phyloP scores from a whole-genome alignment of 2,888 invertebrate genomes.

The Eustalomyia histrio region DNA sequence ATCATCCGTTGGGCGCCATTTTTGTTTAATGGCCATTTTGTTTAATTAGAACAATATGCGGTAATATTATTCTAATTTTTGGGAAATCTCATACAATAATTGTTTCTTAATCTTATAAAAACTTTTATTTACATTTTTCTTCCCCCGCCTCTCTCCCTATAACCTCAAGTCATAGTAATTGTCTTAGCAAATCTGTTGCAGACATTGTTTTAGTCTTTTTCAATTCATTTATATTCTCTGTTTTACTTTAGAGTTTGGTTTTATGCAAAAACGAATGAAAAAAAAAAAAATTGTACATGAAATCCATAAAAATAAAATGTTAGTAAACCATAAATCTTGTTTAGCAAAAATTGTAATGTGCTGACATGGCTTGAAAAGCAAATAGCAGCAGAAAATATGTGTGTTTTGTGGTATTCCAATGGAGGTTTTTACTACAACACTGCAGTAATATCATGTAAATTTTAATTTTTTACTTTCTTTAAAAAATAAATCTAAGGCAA shows the following conservation, averaged over 20 bases:
- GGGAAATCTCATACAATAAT: too few species aligned
- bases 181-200: neutral
- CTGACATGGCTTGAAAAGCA: constrained; percentile 66
- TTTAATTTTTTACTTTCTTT: constrained; percentile 37
- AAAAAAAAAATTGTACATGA: neutral
- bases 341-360: constrained; percentile 69
- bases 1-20: too few species aligned
- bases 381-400: constrained; percentile 51
- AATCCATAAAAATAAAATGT: constrained; percentile 65
- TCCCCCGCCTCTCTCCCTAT: too few species aligned
- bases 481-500: constrained; percentile 9
- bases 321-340: constrained; percentile 70
- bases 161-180: too few species aligned
- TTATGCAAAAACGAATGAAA: neutral
- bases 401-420: constrained; percentile 48
- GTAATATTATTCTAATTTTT: too few species aligned
- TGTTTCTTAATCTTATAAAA: too few species aligned
- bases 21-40: too few species aligned
- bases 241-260: constrained; percentile 24
- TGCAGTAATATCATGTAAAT: constrained; percentile 65
- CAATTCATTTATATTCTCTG: constrained; percentile 38
- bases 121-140: too few species aligned
- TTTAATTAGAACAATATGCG: too few species aligned
- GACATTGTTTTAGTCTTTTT: constrained; percentile 4
- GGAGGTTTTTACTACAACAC: constrained; percentile 41